Percentiles rank a stretch among this genome's conserved stretches.
These are phyloP conservation scores for Pteria penguin DNA, from an alignment of 2,888 invertebrate species.

Conservation along the genomic window DNA sequence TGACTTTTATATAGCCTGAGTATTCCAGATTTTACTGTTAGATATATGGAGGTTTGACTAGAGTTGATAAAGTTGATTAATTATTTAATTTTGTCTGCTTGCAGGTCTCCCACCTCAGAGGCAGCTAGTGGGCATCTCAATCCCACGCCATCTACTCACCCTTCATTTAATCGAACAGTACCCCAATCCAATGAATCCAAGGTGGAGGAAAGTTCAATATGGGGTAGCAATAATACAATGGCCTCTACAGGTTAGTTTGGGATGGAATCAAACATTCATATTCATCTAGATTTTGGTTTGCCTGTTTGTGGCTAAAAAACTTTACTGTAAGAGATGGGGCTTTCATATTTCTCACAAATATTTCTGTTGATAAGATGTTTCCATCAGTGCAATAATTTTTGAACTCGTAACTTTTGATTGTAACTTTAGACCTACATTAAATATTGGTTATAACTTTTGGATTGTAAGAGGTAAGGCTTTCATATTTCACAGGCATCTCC, in stretches of 20 bases:
- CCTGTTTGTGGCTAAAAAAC: neutral
- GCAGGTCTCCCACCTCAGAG: conserved; percentile 33
- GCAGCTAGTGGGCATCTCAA: conserved; percentile 8
- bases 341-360: neutral
- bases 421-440: neutral
- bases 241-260: neutral
- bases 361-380: neutral
- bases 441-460: neutral
- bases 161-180: conserved; percentile 55
- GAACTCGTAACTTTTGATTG: neutral
- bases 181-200: conserved; percentile 49
- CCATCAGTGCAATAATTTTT: neutral
- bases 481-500: neutral
- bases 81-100: too few relatives aligned
- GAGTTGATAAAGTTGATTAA: too few relatives aligned
- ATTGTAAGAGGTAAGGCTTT: neutral
- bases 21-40: too few relatives aligned
- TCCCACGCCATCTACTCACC: conserved; percentile 47
- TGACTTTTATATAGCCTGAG: too few relatives aligned
- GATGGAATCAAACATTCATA: neutral
- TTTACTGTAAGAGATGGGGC: neutral
- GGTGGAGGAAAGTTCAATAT: conserved; percentile 46
- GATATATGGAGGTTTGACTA: too few relatives aligned
- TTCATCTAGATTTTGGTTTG: neutral
- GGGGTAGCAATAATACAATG: conserved; percentile 23